Base-by-base conservation (phyloP, 2,888 invertebrate species). In the Congeria kusceri region DNA sequence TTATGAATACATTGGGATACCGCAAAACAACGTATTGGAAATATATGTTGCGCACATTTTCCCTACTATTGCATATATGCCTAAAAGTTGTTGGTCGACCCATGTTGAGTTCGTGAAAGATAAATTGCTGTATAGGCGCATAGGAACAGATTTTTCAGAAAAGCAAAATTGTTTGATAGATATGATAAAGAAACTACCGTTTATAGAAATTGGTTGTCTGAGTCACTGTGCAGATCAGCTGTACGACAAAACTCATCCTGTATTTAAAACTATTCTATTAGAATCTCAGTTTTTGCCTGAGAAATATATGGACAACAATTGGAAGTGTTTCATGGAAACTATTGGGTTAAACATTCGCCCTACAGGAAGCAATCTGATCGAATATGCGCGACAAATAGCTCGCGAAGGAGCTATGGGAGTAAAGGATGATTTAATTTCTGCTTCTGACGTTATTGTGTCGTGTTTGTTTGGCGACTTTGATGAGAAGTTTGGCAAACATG, bases 101-200 rank as follows among this genome's bases (percentile, higher is more conserved):
- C 75, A 75, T 59, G 5, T 75, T 2, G 27, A 0, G 13, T 75
- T 39, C 53, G 56, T 75, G 3, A 69, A 44, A 47, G 59, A 75
- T 25, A 2, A n/a, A n/a, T n/a, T 53, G 20, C 11, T 20, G 20
- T 23, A 9, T 9, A 25, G 9, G 13, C 23, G 1, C 7, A 1
- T 25, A 18, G 53, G 25, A 53, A 25, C 1, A 23, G 1, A 20
- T 20, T 25, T 20, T 20, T 53, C 53, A 2, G 25, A 53, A 25
- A 20, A 15, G 53, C 53, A 53, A 53, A 53, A 23, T 1, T 20
- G 20, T 15, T 25, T 39, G 15, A 39, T 39, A 13, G 39, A 25
- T 9, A 11, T 53, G 20, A 9, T 53, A 20, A 53, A 20, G 18
- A 53, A 53, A 11, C 20, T 23, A n/a, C 53, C 53, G 1, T 53